Conservation (phyloP, 2,888 invertebrate species). For the Trissolcus japonicus region DNA sequence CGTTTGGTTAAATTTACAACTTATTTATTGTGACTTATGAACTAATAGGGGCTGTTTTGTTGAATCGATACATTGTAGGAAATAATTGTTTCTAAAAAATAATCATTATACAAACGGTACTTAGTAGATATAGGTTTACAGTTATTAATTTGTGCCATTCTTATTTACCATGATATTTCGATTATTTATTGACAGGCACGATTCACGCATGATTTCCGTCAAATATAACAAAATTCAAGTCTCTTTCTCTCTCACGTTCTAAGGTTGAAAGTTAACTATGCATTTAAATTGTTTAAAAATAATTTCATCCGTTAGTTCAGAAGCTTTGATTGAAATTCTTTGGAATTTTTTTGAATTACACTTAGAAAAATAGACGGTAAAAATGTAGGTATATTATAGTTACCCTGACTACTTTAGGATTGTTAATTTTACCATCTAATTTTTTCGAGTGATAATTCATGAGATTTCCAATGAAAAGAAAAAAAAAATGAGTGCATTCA, state of each 20-base stretch:
- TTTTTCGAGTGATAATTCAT: too few relatives aligned
- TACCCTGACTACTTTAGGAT: too few relatives aligned
- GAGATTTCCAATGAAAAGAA: neutral
- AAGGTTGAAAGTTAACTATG: constrained; percentile 17
- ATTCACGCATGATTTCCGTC: constrained; percentile 35
- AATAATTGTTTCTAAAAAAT: constrained; percentile 26
- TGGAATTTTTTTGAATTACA: too few relatives aligned
- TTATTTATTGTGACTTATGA: constrained; percentile 27
- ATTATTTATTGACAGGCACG: constrained; percentile 31
- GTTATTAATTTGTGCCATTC: constrained; percentile 17
- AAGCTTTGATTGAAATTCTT: too few relatives aligned
- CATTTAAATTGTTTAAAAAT: constrained; percentile 2
- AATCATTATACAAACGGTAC: constrained; percentile 23
- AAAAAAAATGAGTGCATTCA: neutral
- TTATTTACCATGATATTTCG: constrained; percentile 13
- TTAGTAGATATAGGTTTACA: constrained; percentile 27
- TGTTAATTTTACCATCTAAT: too few relatives aligned
- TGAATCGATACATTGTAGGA: constrained; percentile 23
- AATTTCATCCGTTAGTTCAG: too few relatives aligned
- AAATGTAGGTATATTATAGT: too few relatives aligned
- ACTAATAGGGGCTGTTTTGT: constrained; percentile 9
- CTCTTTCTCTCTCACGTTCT: constrained; percentile 44
- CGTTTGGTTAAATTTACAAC: constrained; percentile 8
- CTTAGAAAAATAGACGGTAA: too few relatives aligned
- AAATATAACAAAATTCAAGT: constrained; percentile 42